Evolutionary conservation across 2,113 vertebrate species (phyloP).

Genomic region (Turdus rufiventris): DNA sequence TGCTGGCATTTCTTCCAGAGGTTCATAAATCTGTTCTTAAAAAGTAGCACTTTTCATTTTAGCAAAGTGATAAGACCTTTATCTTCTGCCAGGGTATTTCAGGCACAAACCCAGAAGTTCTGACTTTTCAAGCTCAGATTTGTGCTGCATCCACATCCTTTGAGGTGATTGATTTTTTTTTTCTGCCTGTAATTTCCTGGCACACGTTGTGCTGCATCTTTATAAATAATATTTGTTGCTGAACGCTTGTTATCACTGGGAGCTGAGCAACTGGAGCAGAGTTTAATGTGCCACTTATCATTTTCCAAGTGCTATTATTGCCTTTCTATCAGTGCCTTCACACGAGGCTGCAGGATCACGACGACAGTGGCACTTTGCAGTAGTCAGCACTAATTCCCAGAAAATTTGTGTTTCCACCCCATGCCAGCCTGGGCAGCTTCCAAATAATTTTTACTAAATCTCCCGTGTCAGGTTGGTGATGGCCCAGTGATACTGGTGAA

Average conservation of each 20-base stretch:
- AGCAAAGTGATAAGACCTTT: background rate
- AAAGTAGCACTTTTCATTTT: background rate
- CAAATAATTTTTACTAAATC: background rate
- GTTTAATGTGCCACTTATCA: slow-evolving; percentile 29
- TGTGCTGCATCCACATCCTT: background rate
- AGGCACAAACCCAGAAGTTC: background rate
- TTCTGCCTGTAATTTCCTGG: slow-evolving; percentile 7
- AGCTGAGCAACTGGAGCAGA: slow-evolving; percentile 18
- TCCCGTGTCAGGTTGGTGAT: background rate
- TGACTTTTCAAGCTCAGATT: background rate
- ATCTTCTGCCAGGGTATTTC: background rate
- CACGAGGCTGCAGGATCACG: rapidly evolving
- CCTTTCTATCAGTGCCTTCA: background rate
- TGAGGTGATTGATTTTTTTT: slow-evolving; percentile 30
- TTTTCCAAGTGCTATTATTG: slow-evolving; percentile 9
- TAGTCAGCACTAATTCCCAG: background rate
- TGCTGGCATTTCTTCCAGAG: background rate
- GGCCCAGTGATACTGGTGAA: background rate
- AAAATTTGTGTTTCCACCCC: background rate
- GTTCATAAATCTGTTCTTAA: background rate
- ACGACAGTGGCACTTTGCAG: rapidly evolving
- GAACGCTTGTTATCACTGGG: background rate
- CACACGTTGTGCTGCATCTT: background rate
- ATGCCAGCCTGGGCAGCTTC: background rate
- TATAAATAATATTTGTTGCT: slow-evolving; percentile 24